phyloP scores from a whole-genome alignment of 2,888 invertebrate species.

The Lottia scabra region DNA sequence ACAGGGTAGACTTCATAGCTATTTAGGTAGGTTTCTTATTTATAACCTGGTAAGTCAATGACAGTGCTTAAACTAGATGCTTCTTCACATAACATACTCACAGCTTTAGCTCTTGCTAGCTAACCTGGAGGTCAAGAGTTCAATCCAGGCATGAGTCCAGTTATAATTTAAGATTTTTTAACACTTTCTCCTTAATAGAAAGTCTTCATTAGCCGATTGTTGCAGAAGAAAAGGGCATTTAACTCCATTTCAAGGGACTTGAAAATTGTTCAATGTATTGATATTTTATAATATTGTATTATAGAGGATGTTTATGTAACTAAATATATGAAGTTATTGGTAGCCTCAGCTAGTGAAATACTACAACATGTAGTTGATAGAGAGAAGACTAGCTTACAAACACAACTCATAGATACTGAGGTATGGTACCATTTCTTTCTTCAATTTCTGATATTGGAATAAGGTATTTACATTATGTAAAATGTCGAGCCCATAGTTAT shows the following conservation, averaged over 20 bases:
- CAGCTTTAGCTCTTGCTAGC: too few relatives aligned
- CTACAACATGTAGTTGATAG: slow-evolving; percentile 76
- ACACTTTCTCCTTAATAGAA: too few relatives aligned
- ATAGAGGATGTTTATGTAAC: slow-evolving; percentile 50
- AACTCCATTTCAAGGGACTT: background rate
- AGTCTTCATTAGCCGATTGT: too few relatives aligned
- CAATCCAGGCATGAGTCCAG: too few relatives aligned
- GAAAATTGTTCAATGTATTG: background rate
- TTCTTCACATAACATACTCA: too few relatives aligned
- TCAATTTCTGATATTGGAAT: background rate
- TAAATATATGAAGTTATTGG: slow-evolving; percentile 76
- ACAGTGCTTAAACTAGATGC: too few relatives aligned
- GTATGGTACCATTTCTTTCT: slow-evolving; percentile 20
- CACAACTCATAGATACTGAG: slow-evolving; percentile 72
- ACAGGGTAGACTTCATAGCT: slow-evolving; percentile 49
- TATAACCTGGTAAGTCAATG: too few relatives aligned
- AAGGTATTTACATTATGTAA: background rate
- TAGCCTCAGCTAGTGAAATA: slow-evolving; percentile 47
- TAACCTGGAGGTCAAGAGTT: too few relatives aligned
- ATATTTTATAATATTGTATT: slow-evolving; percentile 17
- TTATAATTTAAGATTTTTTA: too few relatives aligned
- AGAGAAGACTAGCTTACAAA: slow-evolving; percentile 79
- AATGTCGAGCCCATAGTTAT: background rate
- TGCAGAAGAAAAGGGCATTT: too few relatives aligned
- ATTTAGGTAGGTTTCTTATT: slow-evolving; percentile 47